Evolutionary conservation across 2,113 vertebrate species (phyloP), one percentile per base, ranked within the genome.

Genomic region (Heteronetta atricapilla): DNA sequence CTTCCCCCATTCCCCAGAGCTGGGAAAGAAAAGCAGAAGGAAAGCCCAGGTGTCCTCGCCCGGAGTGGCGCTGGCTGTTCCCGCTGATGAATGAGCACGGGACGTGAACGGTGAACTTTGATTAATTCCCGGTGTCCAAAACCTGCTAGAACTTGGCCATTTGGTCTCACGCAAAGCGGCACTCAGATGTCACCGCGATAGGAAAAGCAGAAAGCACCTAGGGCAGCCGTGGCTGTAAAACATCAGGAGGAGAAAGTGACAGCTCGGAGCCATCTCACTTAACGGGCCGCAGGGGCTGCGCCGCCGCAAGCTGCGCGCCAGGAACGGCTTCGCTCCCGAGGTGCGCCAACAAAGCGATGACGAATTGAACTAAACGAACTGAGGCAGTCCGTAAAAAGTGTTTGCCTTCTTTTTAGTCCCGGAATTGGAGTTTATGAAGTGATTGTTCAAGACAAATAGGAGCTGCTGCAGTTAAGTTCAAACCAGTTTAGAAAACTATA

Each of bases 61-160:
- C 1, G 81, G 44, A 86, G 77, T 4, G 16, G 36, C 34, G 76
- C 25, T 59, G 94, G 56, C 93, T 64, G 72, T 3, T 94, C 63
- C 78, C 0, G 7, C 60, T 93, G 95, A 92, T 93, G 88, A 84
- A 95, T 92, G 94, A 95, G 93, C 11, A 0, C 0, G 6, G 86
- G 80, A 91, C 75, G 15, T 42, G 90, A 95, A 82, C 6, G 48
- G 22, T 94, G 92, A 95, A 94, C 95, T 95, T 95, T 93, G 94
- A 96, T 97, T 91, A 94, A 96, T 96, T 88, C 94, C 90, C 53
- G 0, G 91, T 79, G 94, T 87, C 96, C 94, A 63, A 88, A 93
- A 82, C 88, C 91, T 40, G 93, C 96, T 78, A 95, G 93, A 96
- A 95, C 95, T 83, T 83, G 93, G 95, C 95, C 96, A 94, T 96